Evolutionary conservation across 2,888 invertebrate genomes (phyloP), one percentile per base, ranked within the genome.

Genomic region (Temnothorax unifasciatus): DNA sequence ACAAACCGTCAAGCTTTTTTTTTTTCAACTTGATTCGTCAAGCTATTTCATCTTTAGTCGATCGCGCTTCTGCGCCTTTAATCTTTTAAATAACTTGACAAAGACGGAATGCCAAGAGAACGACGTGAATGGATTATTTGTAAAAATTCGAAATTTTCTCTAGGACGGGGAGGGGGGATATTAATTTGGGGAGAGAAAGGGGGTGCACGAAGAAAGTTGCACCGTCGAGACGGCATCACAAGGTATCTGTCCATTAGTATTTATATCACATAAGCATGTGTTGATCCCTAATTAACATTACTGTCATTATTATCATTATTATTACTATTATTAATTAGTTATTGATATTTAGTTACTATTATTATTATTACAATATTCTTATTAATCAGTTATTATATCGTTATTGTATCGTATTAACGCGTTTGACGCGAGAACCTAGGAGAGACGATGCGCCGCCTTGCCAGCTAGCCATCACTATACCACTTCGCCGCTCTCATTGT

Each of bases 391-490:
- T 75, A 86, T 52, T 79, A 69, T 66, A 63, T 52, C 47, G 57
- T 68, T 77, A 68, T 73, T 57, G 13, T 73, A 59, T 38, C 25
- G 75, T 38, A 38, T 66, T 69, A n/a, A 57, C 63, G 59, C 54
- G 54, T 47, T 15, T 76, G 57, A 57, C 79, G 69, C 54, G 52
- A 63, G 21, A 74, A 34, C 34, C 21, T 29, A 59, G 52, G 52
- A 82, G 76, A 84, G 54, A 82, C 50, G 44, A 84, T 85, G 71
- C 79, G 73, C 85, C 85, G 82, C 63, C 84, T 89, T 89, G 90
- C 90, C 90, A 90, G 90, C 90, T 90, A 90, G 90, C 90, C 89
- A 57, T 82, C 87, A 86, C 86, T 86, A 87, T 86, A 87, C 86
- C 86, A 86, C 34, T 63, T 44, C 59, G 63, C 13, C 61, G 59